Evolutionary conservation across 1,140 invertebrate species (phyloP).

Genomic region (Gonatopus flavifemur): DNA sequence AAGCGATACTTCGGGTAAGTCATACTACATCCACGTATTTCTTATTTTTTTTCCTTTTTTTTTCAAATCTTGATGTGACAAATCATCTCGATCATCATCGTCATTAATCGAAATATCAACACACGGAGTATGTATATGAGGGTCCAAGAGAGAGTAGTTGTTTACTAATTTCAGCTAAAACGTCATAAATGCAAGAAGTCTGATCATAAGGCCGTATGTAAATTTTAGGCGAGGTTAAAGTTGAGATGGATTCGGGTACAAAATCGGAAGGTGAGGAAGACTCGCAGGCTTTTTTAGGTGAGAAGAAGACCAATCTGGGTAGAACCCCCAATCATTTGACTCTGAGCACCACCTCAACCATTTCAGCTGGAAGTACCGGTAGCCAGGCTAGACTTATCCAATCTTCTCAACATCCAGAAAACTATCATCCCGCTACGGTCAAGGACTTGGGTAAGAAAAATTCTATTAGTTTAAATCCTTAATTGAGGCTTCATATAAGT

Average conservation of each 20-base stretch:
- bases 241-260: conserved; percentile 70
- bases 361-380: conserved; percentile 90
- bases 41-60: no score
- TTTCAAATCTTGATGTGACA: no score
- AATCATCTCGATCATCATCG: no score
- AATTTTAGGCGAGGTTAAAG: conserved; percentile 51
- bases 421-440: conserved; percentile 80
- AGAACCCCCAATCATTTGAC: conserved; percentile 90
- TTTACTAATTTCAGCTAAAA: no score
- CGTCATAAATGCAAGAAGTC: no score
- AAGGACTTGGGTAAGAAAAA: conserved; percentile 83
- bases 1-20: conserved; percentile 75
- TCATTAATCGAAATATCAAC: no score
- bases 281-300: conserved; percentile 66
- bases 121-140: no score
- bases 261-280: conserved; percentile 89
- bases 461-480: no score
- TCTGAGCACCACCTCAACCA: conserved; percentile 88
- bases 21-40: no score
- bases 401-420: conserved; percentile 87
- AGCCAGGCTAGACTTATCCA: conserved; percentile 91
- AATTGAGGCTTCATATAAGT: no score
- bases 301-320: conserved; percentile 74
- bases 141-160: no score
- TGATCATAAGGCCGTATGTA: no score